Percentiles rank a stretch among this genome's conserved stretches.
Conservation (phyloP, 2,888 invertebrate genomes). For the Argyresthia albistria region DNA sequence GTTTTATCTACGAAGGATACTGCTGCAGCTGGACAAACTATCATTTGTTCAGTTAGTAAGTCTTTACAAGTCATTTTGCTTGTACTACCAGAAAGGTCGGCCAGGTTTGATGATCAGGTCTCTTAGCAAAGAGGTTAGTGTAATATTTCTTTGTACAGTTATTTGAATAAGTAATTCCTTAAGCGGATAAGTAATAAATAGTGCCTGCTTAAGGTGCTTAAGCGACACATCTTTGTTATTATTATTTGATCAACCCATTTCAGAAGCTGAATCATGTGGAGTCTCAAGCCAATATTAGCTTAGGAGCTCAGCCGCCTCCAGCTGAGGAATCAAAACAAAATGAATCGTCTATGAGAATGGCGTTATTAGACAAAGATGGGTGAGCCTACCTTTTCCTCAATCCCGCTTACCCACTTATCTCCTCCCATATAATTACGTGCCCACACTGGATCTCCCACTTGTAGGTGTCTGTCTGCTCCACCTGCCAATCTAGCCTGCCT, state of each 20-base stretch:
- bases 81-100: constrained; percentile 76
- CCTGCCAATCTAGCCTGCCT: too few species aligned
- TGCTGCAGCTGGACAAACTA: constrained; percentile 86
- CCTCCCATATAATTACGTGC: too few species aligned
- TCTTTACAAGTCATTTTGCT: constrained; percentile 79
- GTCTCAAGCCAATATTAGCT: constrained; percentile 15
- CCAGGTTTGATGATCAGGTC: constrained; percentile 62
- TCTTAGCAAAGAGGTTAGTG: constrained; percentile 57
- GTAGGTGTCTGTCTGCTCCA: too few species aligned
- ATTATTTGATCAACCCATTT: constrained; percentile 11
- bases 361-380: constrained; percentile 56
- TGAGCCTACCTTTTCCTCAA: too few species aligned
- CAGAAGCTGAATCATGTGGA: constrained; percentile 64
- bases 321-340: constrained; percentile 45
- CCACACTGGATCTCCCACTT: too few species aligned
- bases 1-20: constrained; percentile 85
- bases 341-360: constrained; percentile 51
- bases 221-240: not conserved
- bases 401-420: too few species aligned
- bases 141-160: not conserved
- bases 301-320: constrained; percentile 24
- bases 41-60: constrained; percentile 87
- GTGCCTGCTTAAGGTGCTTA: too few species aligned
- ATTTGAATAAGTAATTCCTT: too few species aligned
- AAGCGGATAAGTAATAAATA: too few species aligned